These are phyloP conservation scores for Karalla daura DNA, from an alignment of 2,797 vertebrate species.

Conservation along the genomic window DNA sequence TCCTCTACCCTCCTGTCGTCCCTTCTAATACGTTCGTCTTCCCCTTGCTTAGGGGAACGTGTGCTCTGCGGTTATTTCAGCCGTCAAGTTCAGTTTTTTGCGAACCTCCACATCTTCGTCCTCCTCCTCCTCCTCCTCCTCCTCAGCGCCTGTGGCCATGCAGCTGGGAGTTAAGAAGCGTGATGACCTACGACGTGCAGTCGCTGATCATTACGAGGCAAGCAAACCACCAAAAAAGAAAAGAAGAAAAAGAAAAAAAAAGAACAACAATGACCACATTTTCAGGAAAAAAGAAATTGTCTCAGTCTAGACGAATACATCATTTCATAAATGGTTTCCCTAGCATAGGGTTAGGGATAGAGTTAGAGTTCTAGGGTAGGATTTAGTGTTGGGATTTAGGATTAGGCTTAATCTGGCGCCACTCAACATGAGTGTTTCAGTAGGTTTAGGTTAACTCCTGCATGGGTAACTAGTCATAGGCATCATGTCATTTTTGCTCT, in stretches of 20 bases:
- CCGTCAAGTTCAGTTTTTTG: conserved; percentile 48
- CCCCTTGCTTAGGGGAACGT: conserved; percentile 22
- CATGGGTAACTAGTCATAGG: no score
- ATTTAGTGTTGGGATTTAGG: no score
- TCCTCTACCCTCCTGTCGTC: background rate
- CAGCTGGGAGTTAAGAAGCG: conserved; percentile 46
- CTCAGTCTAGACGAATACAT: no score
- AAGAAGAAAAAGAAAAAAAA: background rate
- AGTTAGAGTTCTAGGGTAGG: no score
- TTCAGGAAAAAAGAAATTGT: background rate
- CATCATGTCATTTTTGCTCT: no score
- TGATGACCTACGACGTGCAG: conserved; percentile 29
- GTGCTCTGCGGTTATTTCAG: conserved; percentile 38
- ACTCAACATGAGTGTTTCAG: no score
- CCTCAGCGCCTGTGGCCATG: conserved; percentile 9
- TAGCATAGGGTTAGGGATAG: no score
- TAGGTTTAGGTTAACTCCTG: no score
- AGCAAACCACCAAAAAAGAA: background rate
- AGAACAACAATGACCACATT: no score
- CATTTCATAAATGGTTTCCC: no score
- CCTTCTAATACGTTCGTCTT: background rate
- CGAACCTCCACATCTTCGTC: conserved; percentile 33
- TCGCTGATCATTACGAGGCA: conserved; percentile 33
- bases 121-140: background rate
- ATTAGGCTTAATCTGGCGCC: no score